Evolutionary conservation across 2,797 vertebrate species (phyloP).

Genomic region (Sebastes hubbsi): DNA sequence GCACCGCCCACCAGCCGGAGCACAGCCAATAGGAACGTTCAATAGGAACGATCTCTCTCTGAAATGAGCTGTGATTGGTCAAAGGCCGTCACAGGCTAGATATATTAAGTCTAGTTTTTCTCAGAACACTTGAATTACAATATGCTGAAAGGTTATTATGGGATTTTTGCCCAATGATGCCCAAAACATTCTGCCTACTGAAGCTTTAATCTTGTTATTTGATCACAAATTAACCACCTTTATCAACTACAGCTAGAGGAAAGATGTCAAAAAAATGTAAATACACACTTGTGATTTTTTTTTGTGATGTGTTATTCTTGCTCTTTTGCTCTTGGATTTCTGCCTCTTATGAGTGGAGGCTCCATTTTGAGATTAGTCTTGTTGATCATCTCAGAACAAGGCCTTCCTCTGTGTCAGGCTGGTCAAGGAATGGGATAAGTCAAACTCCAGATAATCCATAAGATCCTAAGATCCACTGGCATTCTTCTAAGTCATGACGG

Average conservation of each 20-base stretch:
- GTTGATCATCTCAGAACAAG: conserved; percentile 62
- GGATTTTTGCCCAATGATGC: no score
- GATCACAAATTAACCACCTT: neutral
- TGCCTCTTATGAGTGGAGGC: neutral
- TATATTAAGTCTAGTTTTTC: no score
- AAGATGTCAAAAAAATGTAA: neutral
- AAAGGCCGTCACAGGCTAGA: no score
- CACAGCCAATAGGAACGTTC: no score
- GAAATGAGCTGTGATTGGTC: no score
- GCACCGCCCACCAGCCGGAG: no score
- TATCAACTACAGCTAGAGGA: neutral
- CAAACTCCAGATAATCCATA: conserved; percentile 60
- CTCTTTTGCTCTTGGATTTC: conserved; percentile 2
- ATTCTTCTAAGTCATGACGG: conserved; percentile 28
- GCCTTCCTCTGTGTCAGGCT: conserved; percentile 55
- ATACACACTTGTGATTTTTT: neutral
- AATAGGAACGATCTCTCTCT: no score
- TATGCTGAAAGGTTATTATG: no score
- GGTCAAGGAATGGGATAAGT: conserved; percentile 56
- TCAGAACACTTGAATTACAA: no score
- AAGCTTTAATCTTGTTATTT: neutral
- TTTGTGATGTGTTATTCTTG: neutral
- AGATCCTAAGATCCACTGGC: conserved; percentile 47
- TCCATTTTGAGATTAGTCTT: conserved; percentile 50
- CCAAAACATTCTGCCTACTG: no score